These are phyloP conservation scores for Cephalopholis sonnerati DNA, from an alignment of 2,113 vertebrate genomes.

Conservation along the genomic window DNA sequence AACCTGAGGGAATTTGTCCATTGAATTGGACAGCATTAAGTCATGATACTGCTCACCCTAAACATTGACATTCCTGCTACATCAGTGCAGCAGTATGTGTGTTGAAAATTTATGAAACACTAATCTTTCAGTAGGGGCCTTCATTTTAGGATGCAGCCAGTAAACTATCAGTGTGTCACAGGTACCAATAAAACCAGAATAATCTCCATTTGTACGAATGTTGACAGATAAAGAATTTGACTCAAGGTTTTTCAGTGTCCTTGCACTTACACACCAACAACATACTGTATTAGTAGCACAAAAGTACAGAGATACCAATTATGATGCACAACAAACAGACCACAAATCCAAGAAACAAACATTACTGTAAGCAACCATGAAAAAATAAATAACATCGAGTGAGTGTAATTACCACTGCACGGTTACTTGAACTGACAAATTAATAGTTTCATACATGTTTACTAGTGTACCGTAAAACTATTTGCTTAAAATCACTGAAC, in stretches of 20 bases:
- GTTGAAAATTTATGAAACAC: neutral
- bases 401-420: neutral
- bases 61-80: slow-evolving; percentile 7
- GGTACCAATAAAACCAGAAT: neutral
- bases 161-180: neutral
- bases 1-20: neutral
- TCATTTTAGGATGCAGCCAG: neutral
- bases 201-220: neutral
- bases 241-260: neutral
- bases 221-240: neutral
- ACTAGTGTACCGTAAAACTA: no score
- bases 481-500: no score
- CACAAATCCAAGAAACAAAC: neutral
- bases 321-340: neutral
- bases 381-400: neutral
- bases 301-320: neutral
- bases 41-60: neutral
- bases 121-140: neutral
- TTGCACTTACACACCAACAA: neutral
- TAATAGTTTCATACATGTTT: no score
- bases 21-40: neutral
- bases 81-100: neutral
- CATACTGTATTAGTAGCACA: neutral
- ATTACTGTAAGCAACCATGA: neutral
- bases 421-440: no score